Evolutionary conservation across 2,888 invertebrate species (phyloP), one percentile per base, ranked within the genome.

Genomic region (Strigamia crassipes): DNA sequence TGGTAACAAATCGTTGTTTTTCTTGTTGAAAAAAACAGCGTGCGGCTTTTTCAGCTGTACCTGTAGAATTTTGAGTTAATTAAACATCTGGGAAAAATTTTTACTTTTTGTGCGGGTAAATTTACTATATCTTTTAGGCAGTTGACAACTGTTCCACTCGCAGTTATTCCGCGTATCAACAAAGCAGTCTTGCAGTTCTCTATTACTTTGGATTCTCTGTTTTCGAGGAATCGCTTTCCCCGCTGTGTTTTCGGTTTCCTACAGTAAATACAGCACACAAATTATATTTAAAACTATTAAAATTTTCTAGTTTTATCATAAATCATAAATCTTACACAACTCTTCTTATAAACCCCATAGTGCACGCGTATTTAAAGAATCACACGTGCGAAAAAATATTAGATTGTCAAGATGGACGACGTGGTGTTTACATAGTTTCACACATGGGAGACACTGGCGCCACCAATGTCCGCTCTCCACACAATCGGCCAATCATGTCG

Each of bases 181-280:
- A 98, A 87, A 78, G 94, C 92, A 86, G 91, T 92, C 86, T 98
- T 97, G 0, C 93, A 91, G 85, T 94, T 94, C 90, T 99, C 99
- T 83, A 94, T 90, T 0, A 97, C 88, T 88, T 97, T 95, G 0
- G 98, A 94, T 86, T 94, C 96, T 84, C 92, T 91, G 13, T 93
- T 92, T 81, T 93, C 89, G 80, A 99, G 88, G 18, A 93, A 92
- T 85, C 94, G 93, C 88, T 97, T 97, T 23, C 96, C 96, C 87
- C 92, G 93, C 78, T 94, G 93, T 79, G 96, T 96, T 85, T 92
- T 94, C 0, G 97, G 94, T 90, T 96, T 96, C 84, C 96, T 96
- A 88, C 15, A 84, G 1, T 90, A n/a, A 89, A 86, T 83, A 80
- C 79, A 79, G 82, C 34, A 83, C 41, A 81, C 21, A 80, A 78